These are phyloP conservation scores for Larimichthys crocea DNA, from an alignment of 2,113 vertebrate genomes.

Conservation along the genomic window DNA sequence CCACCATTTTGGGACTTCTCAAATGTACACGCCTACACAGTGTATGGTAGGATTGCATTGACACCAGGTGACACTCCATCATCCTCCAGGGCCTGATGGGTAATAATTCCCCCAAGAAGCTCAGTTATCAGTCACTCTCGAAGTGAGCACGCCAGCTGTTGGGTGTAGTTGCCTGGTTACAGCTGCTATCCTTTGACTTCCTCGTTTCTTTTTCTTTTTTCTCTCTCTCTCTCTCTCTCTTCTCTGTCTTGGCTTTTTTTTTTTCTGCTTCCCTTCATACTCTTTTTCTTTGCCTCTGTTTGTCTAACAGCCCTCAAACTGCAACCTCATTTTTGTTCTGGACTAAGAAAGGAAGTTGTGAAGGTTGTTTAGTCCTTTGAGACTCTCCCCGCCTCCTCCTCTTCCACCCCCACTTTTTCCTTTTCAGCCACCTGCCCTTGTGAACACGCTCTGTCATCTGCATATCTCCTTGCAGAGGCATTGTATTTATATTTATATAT, in stretches of 20 bases:
- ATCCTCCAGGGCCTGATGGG: constrained; percentile 55
- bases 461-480: constrained; percentile 43
- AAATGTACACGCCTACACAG: neutral
- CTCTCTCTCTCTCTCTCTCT: neutral
- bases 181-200: constrained; percentile 66
- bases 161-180: constrained; percentile 78
- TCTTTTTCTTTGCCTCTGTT: constrained; percentile 8
- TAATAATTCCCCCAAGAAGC: constrained; percentile 61
- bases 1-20: constrained; percentile 32
- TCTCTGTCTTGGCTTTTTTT: neutral
- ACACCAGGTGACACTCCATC: constrained; percentile 63
- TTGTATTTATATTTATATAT: neutral
- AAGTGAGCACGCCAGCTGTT: constrained; percentile 53
- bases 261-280: constrained; percentile 8
- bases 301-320: constrained; percentile 32
- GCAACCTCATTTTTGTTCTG: constrained; percentile 48
- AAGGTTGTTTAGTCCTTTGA: constrained; percentile 64
- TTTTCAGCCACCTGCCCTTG: constrained; percentile 58
- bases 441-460: constrained; percentile 51
- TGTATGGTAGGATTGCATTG: constrained; percentile 42
- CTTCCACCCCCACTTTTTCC: constrained; percentile 34
- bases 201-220: neutral
- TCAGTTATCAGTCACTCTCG: constrained; percentile 68
- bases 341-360: constrained; percentile 48
- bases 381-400: constrained; percentile 28